Evolutionary conservation across 35 echinoderm and acorn worm species (phyloP), one percentile per base, ranked within the genome.

Genomic region (Lytechinus variegatus): DNA sequence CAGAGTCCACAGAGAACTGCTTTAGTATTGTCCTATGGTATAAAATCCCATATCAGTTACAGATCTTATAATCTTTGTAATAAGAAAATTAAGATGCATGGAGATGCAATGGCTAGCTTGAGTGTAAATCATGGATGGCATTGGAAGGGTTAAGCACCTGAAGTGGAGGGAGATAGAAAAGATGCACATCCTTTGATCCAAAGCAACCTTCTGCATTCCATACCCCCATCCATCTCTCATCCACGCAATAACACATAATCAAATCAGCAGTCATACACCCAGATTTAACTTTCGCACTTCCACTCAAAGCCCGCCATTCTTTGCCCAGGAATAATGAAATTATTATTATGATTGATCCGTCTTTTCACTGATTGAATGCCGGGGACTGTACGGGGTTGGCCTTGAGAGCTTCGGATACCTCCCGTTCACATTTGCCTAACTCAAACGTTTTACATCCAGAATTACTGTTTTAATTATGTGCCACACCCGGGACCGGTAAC

Each of bases 271-370:
- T 79, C 66, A 79, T 79, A 79, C 66, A 79, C 66, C 14, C 19
- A 79, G 66, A 79, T 79, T 79, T 79, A 79, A 79, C 66, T 79
- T 79, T 79, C 66, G 21, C 66, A 79, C 66, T 79, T 79, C 14
- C 66, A 79, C 66, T 79, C 66, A 79, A 79, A n/a, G 66, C 9
- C 66, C 66, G 21, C 66, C 66, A 79, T 79, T 79, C 66, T 79
- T 79, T 79, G 10, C 66, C 66, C 14, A 4, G 66, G 66, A 79
- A 79, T 79, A 79, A 79, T 79, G 66, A 79, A 79, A 79, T 79
- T 79, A 79, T 79, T 79, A 79, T 79, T 79, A 79, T 79, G 66
- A 79, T 79, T 79, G 66, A 79, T 79, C 66, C 66, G 66, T 24
- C 21, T 79, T 79, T 79, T 79, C 66, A 27, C 66, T 79, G 66